Percentiles rank a stretch among this genome's conserved stretches.
Evolutionary conservation across 2,888 invertebrate species (phyloP).

Genomic region (Leucophenga maculata): DNA sequence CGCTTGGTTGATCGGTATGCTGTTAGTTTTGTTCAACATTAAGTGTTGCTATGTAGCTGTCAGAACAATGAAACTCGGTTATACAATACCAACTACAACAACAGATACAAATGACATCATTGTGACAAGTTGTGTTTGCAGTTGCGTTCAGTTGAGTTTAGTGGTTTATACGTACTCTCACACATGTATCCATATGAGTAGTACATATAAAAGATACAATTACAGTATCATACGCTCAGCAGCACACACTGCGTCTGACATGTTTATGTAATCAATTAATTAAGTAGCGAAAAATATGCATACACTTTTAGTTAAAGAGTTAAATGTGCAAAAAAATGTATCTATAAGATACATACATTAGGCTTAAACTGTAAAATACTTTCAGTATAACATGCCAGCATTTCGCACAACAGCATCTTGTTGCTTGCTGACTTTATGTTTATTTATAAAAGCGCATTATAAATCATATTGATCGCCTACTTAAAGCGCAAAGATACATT

Average conservation of each 20-base stretch:
- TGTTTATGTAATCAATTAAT: slow-evolving; percentile 18
- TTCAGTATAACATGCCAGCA: too few species aligned
- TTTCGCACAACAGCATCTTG: too few species aligned
- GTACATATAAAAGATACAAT: too few species aligned
- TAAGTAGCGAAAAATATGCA: neutral
- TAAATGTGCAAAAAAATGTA: neutral
- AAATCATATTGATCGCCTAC: too few species aligned
- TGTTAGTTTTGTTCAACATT: slow-evolving; percentile 1
- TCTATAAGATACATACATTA: too few species aligned
- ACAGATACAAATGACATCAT: slow-evolving; percentile 31
- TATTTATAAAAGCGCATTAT: too few species aligned
- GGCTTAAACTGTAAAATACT: too few species aligned
- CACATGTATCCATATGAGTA: too few species aligned
- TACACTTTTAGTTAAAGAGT: slow-evolving; percentile 1
- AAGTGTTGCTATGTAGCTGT: slow-evolving; percentile 21
- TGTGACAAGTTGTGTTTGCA: slow-evolving; percentile 18
- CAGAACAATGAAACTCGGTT: slow-evolving; percentile 40
- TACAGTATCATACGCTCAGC: too few species aligned
- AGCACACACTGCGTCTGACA: slow-evolving; percentile 3
- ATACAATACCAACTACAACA: slow-evolving; percentile 37
- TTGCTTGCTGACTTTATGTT: too few species aligned
- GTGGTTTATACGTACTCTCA: neutral
- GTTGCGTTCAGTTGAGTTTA: slow-evolving; percentile 2
- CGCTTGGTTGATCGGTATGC: too few species aligned
- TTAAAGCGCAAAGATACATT: too few species aligned